Evolutionary conservation across 2,797 vertebrate species (phyloP).

Genomic region (Centroberyx gerrardi): DNA sequence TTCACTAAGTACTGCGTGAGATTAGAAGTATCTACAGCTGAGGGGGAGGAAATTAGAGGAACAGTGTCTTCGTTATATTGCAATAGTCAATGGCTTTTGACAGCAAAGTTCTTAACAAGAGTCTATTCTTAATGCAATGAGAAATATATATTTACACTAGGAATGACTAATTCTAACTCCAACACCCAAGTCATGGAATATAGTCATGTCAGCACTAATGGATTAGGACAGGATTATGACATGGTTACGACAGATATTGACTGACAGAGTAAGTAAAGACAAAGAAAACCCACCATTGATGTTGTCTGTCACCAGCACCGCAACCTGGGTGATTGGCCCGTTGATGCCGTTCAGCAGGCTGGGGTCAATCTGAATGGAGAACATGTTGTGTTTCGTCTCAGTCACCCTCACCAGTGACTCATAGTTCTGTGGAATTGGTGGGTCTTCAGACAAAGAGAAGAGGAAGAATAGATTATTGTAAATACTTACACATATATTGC

Average conservation of each 20-base stretch:
- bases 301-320: conserved; percentile 68
- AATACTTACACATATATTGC: not conserved
- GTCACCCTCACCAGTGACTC: accelerated
- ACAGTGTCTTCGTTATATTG: not conserved
- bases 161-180: too few species aligned
- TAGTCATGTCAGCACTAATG: not conserved
- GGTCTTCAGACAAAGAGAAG: conserved; percentile 58
- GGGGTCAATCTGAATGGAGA: conserved; percentile 55
- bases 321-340: conserved; percentile 72
- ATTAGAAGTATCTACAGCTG: not conserved
- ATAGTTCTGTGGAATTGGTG: conserved; percentile 1
- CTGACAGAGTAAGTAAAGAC: not conserved
- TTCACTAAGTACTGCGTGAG: conserved; percentile 25
- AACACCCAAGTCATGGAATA: too few species aligned
- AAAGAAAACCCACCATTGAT: conserved; percentile 46
- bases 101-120: not conserved
- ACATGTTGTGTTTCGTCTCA: not conserved
- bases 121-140: not conserved
- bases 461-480: not conserved
- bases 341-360: conserved; percentile 43
- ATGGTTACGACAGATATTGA: not conserved
- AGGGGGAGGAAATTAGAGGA: not conserved
- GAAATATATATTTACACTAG: too few species aligned
- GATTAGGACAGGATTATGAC: not conserved
- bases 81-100: not conserved